Evolutionary conservation across 2,888 invertebrate species (phyloP).

Genomic region (Agonopterix subpropinquella): DNA sequence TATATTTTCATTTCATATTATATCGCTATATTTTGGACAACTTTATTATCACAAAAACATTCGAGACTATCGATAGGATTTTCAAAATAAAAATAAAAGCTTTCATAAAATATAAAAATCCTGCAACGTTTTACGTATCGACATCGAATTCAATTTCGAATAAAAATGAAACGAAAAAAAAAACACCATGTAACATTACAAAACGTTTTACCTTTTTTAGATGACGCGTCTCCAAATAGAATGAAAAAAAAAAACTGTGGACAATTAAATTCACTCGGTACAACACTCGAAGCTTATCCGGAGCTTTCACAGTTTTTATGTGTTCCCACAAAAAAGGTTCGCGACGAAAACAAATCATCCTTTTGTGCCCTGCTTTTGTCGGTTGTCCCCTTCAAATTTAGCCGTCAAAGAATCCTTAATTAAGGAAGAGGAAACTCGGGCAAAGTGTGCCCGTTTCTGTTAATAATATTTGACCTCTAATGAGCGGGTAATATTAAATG

Average conservation of each 20-base stretch:
- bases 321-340: constrained; percentile 21
- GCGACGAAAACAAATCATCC: constrained; percentile 36
- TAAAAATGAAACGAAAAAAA: neutral
- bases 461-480: constrained; percentile 9
- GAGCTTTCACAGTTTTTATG: constrained; percentile 12
- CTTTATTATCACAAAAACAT: no score
- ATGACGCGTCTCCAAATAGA: neutral
- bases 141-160: no score
- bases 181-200: neutral
- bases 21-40: no score
- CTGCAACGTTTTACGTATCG: no score
- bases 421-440: constrained; percentile 11
- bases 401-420: constrained; percentile 20
- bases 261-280: constrained; percentile 10
- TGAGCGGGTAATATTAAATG: constrained; percentile 5
- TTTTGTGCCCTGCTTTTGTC: constrained; percentile 30
- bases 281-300: constrained; percentile 19
- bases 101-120: no score
- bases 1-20: no score
- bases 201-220: neutral
- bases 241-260: constrained; percentile 1
- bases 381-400: constrained; percentile 28
- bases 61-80: no score
- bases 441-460: constrained; percentile 12
- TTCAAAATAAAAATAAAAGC: no score